Evolutionary conservation across 2,797 vertebrate genomes (phyloP).

Genomic region (Urosaurus nigricauda): DNA sequence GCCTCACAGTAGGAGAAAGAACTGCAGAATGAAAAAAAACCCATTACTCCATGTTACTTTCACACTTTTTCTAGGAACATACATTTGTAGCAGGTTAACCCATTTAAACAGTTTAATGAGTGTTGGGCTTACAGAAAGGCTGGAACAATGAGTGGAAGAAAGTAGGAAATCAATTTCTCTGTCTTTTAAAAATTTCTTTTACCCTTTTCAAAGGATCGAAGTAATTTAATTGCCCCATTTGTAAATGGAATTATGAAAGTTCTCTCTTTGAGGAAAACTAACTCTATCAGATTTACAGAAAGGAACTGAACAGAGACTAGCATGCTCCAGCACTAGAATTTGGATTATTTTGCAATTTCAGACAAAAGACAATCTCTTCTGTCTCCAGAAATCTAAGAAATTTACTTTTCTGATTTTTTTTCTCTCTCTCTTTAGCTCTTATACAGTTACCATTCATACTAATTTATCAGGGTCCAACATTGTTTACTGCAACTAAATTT

Average conservation of each 20-base stretch:
- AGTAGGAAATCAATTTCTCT: not conserved
- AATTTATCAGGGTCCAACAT: not conserved
- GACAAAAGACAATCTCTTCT: not conserved
- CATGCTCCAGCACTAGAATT: not conserved
- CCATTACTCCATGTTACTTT: slow-evolving; percentile 50
- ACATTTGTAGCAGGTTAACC: slow-evolving; percentile 29
- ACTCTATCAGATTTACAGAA: not conserved
- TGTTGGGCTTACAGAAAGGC: slow-evolving; percentile 6
- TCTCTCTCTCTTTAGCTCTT: not conserved
- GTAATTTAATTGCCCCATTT: too few relatives aligned
- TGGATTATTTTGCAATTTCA: not conserved
- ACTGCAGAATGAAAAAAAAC: not conserved
- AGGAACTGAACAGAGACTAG: not conserved
- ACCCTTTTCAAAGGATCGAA: not conserved
- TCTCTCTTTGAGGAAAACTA: not conserved
- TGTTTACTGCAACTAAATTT: not conserved
- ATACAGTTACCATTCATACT: not conserved
- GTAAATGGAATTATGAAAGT: not conserved
- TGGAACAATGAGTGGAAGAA: not conserved
- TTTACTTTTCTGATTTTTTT: too few relatives aligned
- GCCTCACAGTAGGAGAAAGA: not conserved
- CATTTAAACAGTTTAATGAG: not conserved
- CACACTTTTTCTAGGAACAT: slow-evolving; percentile 38
- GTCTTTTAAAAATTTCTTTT: not conserved
- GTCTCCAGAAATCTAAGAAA: not conserved